A percentile compares a stretch with the other conserved stretches of the same genome.
Evolutionary conservation across 1,140 invertebrate species (phyloP).

Genomic region (Drosophila tristis): DNA sequence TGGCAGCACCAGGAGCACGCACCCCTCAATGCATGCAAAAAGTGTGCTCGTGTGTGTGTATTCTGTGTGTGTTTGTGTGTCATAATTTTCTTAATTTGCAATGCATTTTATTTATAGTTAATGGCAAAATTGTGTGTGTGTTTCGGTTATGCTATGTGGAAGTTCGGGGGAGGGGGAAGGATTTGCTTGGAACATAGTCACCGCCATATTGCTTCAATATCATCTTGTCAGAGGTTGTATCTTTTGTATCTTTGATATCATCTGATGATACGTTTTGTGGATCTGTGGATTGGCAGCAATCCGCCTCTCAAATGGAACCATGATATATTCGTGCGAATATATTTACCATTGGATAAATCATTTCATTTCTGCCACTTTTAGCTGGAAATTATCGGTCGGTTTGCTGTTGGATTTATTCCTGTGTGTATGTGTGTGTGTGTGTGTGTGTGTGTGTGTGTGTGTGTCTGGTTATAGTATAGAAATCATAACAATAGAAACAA

Average conservation of each 20-base stretch:
- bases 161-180: constrained; percentile 34
- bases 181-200: constrained; percentile 79
- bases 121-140: constrained; percentile 37
- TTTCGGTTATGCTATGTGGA: constrained; percentile 28
- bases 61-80: constrained; percentile 24
- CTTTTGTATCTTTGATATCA: constrained; percentile 10
- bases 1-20: constrained; percentile 6
- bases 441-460: constrained; percentile 37
- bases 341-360: no score
- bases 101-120: constrained; percentile 25
- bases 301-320: background rate
- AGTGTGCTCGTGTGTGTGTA: constrained; percentile 24
- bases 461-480: constrained; percentile 39
- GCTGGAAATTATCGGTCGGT: no score
- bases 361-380: no score
- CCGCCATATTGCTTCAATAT: constrained; percentile 84
- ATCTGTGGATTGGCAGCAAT: background rate
- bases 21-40: constrained; percentile 24
- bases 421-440: constrained; percentile 22
- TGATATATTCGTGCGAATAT: no score
- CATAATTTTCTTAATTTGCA: constrained; percentile 38
- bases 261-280: constrained; percentile 9
- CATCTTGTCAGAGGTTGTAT: constrained; percentile 65
- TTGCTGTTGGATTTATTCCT: constrained; percentile 8
- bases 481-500: constrained; percentile 53